Evolutionary conservation across 2,113 vertebrate species (phyloP).

Genomic region (Ceratotherium simum): DNA sequence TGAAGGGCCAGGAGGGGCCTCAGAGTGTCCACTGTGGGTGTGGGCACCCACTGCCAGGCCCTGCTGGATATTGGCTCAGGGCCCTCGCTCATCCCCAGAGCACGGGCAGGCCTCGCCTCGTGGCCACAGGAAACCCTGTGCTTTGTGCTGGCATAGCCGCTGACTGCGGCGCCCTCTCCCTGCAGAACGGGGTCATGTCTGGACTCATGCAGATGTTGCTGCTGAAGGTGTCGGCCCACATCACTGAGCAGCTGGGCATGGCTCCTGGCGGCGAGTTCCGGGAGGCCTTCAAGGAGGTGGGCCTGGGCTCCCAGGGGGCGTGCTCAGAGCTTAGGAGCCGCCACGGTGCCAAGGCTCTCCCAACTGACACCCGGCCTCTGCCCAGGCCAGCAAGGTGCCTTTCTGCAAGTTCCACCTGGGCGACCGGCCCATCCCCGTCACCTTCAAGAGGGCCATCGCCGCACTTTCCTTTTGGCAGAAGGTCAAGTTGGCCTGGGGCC

Average conservation of each 20-base stretch:
- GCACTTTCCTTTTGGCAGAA: constrained; percentile 99
- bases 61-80: background rate
- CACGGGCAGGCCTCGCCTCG: background rate
- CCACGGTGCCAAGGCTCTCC: rapidly evolving
- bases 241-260: constrained; percentile 99
- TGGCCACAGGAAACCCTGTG: background rate
- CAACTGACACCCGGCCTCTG: background rate
- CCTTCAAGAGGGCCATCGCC: constrained; percentile 98
- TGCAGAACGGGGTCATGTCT: constrained; percentile 97
- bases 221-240: constrained; percentile 98
- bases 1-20: background rate
- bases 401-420: constrained; percentile 99
- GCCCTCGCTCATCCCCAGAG: background rate
- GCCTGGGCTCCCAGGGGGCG: background rate
- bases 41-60: background rate
- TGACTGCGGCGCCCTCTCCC: background rate
- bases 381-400: constrained; percentile 96
- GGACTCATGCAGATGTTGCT: constrained; percentile 99
- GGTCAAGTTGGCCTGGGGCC: constrained; percentile 96
- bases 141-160: rapidly evolving
- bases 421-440: constrained; percentile 97
- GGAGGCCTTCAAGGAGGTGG: constrained; percentile 98
- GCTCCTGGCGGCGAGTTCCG: constrained; percentile 98
- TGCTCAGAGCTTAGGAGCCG: rapidly evolving
- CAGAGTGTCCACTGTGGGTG: rapidly evolving